A percentile compares a stretch with the other conserved stretches of the same genome.
phyloP scores from a whole-genome alignment of 2,888 invertebrate species.

The Athalia cordata region DNA sequence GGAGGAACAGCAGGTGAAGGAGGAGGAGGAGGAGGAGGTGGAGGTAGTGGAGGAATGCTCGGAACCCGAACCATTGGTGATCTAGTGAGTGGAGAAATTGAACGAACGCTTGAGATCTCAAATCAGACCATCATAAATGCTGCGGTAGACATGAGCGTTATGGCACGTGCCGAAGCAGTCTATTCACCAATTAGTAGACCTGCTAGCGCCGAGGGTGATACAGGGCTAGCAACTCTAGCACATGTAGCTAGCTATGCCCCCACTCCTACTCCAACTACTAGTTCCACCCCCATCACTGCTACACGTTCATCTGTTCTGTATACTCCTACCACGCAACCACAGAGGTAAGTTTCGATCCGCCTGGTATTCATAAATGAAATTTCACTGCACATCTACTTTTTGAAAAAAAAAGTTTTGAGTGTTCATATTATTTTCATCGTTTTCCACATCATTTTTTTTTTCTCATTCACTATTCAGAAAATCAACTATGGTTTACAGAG shows the following conservation, averaged over 20 bases:
- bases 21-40: constrained; percentile 54
- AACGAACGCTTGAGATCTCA: constrained; percentile 90
- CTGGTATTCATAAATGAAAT: background rate
- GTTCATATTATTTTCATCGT: background rate
- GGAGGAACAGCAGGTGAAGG: constrained; percentile 55
- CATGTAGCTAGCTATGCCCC: constrained; percentile 71
- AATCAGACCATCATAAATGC: constrained; percentile 93
- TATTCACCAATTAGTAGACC: constrained; percentile 78
- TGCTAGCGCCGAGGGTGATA: constrained; percentile 75
- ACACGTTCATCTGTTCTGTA: constrained; percentile 70
- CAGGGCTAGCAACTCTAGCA: constrained; percentile 70
- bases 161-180: constrained; percentile 75
- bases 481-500: background rate
- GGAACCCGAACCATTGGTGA: constrained; percentile 90
- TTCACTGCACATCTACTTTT: background rate
- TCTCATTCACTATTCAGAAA: background rate
- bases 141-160: constrained; percentile 90
- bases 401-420: background rate
- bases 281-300: constrained; percentile 63
- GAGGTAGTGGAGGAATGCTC: constrained; percentile 68
- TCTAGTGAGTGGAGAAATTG: constrained; percentile 91
- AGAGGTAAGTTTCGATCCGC: constrained; percentile 60
- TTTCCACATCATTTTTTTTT: constrained; percentile 9
- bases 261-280: constrained; percentile 61
- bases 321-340: constrained; percentile 68